These are phyloP conservation scores for Coracias cyanogaster DNA, from an alignment of 2,797 vertebrate genomes.

Conservation along the genomic window DNA sequence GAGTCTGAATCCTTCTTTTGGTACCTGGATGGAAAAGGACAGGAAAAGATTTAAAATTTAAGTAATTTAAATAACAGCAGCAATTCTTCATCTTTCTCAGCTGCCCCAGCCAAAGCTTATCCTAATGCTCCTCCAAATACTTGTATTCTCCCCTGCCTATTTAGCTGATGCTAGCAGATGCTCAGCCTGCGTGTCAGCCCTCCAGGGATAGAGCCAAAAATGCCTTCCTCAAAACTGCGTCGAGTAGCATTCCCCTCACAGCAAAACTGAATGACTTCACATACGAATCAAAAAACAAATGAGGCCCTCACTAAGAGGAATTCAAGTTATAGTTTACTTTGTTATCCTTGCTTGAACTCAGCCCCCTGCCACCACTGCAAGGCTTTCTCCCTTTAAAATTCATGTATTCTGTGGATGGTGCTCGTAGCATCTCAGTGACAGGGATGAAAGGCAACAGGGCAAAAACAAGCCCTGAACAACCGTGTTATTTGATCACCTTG, in stretches of 20 bases:
- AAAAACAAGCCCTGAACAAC: neutral
- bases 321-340: neutral
- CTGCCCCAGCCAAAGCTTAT: neutral
- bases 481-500: neutral
- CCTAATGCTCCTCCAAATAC: neutral
- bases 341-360: constrained; percentile 5
- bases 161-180: neutral
- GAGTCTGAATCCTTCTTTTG: neutral
- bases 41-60: neutral
- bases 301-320: neutral
- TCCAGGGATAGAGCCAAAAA: neutral
- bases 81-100: neutral
- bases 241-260: neutral
- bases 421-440: neutral
- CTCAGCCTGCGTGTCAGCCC: neutral
- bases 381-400: neutral
- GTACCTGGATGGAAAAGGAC: neutral
- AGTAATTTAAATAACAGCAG: neutral
- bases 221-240: neutral
- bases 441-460: neutral
- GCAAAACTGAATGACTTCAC: neutral
- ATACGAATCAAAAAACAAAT: neutral
- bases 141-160: neutral
- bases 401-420: neutral
- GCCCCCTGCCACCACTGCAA: neutral